These are phyloP conservation scores for Drosophila cognata DNA, from an alignment of 2,888 invertebrate genomes.

Conservation along the genomic window DNA sequence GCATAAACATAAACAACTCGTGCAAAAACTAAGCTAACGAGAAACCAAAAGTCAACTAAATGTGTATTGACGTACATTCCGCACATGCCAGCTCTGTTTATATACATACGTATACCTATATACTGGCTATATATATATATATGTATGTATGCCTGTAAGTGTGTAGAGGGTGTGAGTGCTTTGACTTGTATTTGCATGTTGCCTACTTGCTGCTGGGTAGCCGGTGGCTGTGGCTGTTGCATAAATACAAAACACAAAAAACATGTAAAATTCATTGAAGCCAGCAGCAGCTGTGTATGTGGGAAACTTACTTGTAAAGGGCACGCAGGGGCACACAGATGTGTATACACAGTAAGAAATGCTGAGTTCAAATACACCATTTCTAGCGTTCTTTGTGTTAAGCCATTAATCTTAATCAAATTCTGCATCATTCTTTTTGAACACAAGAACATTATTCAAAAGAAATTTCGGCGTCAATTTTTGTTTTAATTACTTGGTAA, in stretches of 20 bases:
- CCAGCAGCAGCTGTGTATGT: conserved; percentile 38
- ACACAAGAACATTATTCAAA: background rate
- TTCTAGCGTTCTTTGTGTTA: background rate
- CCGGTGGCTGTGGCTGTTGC: conserved; percentile 33
- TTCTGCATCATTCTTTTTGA: background rate
- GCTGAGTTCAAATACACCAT: background rate
- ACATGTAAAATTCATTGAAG: conserved; percentile 73
- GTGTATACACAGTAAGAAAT: conserved; percentile 5
- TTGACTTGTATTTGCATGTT: conserved; percentile 59
- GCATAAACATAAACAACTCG: conserved; percentile 36
- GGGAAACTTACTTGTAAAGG: background rate
- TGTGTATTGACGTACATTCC: conserved; percentile 49
- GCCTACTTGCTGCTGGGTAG: conserved; percentile 27
- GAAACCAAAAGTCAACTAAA: conserved; percentile 69
- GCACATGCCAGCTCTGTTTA: conserved; percentile 13
- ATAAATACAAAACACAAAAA: conserved; percentile 63
- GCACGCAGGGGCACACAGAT: background rate
- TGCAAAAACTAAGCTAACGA: conserved; percentile 33
- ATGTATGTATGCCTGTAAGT: background rate
- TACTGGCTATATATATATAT: background rate
- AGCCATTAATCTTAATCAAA: background rate
- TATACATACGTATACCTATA: background rate
- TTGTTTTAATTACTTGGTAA: background rate
- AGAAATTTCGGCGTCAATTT: background rate
- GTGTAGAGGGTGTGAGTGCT: conserved; percentile 18